Evolutionary conservation across 2,113 vertebrate genomes (phyloP).

Genomic region (Catharus minimus): DNA sequence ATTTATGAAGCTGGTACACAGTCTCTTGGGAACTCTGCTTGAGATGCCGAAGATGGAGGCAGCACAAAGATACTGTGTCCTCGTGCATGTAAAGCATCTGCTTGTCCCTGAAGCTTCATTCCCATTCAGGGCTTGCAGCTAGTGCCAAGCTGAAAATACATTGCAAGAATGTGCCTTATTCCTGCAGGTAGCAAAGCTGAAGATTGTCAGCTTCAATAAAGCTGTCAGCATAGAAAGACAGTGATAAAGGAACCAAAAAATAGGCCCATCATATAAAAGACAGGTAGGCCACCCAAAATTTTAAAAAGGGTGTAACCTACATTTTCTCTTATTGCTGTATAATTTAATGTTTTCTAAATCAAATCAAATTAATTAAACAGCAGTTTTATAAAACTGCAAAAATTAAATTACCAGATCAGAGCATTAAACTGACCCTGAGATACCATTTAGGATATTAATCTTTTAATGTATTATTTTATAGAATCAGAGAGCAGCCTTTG

Average conservation of each 20-base stretch:
- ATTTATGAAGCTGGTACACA: constrained; percentile 51
- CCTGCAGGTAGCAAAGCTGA: not conserved
- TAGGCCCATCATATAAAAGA: not conserved
- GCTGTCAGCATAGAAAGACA: not conserved
- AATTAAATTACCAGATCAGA: not conserved
- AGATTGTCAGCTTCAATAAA: not conserved
- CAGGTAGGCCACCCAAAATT: not conserved
- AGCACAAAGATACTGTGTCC: not conserved
- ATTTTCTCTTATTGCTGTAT: not conserved
- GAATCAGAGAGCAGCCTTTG: not conserved
- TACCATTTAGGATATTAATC: not conserved
- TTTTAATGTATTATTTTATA: not conserved
- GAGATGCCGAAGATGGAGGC: not conserved
- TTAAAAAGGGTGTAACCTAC: not conserved
- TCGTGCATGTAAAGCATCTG: constrained; percentile 31
- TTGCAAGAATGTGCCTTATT: not conserved
- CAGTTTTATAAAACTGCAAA: not conserved
- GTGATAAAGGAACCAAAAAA: not conserved
- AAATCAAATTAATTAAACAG: not conserved
- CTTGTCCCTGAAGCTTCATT: not conserved
- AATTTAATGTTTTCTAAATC: not conserved
- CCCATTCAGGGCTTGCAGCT: not conserved
- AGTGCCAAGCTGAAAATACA: not conserved
- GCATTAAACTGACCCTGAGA: not conserved
- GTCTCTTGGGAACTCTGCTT: constrained; percentile 23